phyloP scores from a whole-genome alignment of 2,113 vertebrate species.

The Opisthocomus hoazin region DNA sequence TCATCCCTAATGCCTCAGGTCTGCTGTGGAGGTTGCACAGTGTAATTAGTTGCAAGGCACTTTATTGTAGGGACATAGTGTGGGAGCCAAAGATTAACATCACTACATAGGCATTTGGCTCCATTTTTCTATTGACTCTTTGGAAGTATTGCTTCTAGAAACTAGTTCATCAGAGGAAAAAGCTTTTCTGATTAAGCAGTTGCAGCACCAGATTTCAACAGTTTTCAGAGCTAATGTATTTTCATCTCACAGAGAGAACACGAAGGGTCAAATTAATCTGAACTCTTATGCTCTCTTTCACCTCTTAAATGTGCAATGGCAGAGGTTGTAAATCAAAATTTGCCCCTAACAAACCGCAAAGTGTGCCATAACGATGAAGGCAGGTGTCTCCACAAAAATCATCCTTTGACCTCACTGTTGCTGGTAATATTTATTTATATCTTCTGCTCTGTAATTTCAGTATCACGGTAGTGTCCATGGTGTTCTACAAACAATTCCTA shows the following conservation, averaged over 20 bases:
- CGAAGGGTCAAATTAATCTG: not conserved
- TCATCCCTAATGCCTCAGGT: not conserved
- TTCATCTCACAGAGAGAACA: not conserved
- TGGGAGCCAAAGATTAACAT: conserved; percentile 8
- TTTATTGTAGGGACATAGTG: not conserved
- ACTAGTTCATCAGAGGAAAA: conserved; percentile 19
- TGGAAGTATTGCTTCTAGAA: not conserved
- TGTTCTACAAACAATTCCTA: not conserved
- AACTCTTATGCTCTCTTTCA: not conserved
- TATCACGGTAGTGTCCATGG: not conserved
- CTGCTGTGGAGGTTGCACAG: not conserved
- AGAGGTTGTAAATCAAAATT: not conserved
- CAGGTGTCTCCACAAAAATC: not conserved
- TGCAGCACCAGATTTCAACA: not conserved
- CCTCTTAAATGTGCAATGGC: not conserved
- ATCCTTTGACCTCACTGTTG: not conserved
- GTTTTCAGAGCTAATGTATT: not conserved
- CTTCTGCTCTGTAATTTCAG: not conserved
- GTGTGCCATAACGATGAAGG: not conserved
- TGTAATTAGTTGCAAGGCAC: conserved; percentile 1
- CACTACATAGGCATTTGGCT: not conserved
- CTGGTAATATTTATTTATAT: not conserved
- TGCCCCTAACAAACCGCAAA: not conserved
- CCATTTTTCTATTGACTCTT: not conserved
- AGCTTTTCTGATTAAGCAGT: conserved; percentile 35